Evolutionary conservation across 2,888 invertebrate genomes (phyloP).

Genomic region (Lasius fuliginosus): DNA sequence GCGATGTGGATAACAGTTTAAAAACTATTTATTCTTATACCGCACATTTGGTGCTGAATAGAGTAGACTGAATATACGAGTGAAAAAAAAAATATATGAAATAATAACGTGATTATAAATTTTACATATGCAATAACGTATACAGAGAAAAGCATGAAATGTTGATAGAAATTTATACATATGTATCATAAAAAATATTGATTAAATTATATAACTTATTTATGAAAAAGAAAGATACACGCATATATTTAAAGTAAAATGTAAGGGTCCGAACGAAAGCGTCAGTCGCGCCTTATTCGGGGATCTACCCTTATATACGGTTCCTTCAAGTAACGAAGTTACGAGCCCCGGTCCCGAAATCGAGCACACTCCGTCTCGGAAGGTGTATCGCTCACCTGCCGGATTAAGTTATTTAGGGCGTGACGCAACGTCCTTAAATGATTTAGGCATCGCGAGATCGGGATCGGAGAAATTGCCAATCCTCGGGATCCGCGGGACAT

Average conservation of each 20-base stretch:
- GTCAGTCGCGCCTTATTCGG: neutral
- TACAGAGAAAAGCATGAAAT: neutral
- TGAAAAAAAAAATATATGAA: neutral
- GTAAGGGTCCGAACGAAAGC: neutral
- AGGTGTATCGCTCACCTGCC: slow-evolving; percentile 67
- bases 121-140: neutral
- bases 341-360: slow-evolving; percentile 22
- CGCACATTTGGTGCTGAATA: neutral
- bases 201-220: neutral
- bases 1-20: neutral
- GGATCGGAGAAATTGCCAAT: slow-evolving; percentile 69
- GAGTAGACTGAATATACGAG: neutral
- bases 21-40: neutral
- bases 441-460: slow-evolving; percentile 73
- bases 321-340: neutral
- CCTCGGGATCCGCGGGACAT: slow-evolving; percentile 74
- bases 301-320: neutral
- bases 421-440: slow-evolving; percentile 70
- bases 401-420: slow-evolving; percentile 70
- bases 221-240: neutral
- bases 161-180: neutral
- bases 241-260: slow-evolving; percentile 1
- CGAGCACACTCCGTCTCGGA: slow-evolving; percentile 13
- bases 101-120: neutral
- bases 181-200: neutral